Evolutionary conservation across 2,113 vertebrate genomes (phyloP).

Genomic region (Tachysurus fulvidraco): DNA sequence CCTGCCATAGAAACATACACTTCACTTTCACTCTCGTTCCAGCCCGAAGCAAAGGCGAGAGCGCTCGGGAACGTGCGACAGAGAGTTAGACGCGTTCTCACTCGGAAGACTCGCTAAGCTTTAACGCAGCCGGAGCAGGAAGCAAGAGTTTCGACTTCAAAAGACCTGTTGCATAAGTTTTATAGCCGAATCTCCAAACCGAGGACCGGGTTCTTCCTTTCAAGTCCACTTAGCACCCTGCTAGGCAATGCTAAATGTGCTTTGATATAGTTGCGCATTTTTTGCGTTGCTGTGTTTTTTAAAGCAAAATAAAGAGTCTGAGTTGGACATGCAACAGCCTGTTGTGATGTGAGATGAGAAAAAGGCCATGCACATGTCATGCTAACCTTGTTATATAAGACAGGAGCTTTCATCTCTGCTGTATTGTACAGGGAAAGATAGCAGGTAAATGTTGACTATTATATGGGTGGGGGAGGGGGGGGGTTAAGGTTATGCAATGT

Average conservation of each 20-base stretch:
- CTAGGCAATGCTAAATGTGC: neutral
- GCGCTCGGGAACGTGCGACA: neutral
- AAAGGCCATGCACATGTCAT: neutral
- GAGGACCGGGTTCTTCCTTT: slow-evolving; percentile 17
- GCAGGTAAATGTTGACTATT: neutral
- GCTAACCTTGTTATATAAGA: neutral
- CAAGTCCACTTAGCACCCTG: slow-evolving; percentile 26
- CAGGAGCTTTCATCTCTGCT: neutral
- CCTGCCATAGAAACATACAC: neutral
- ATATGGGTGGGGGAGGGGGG: neutral
- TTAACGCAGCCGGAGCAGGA: neutral
- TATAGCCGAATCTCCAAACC: neutral
- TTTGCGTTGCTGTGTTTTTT: neutral
- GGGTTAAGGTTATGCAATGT: neutral
- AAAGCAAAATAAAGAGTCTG: neutral
- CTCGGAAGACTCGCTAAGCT: slow-evolving; percentile 1
- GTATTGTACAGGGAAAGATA: neutral
- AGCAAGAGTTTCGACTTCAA: slow-evolving; percentile 19
- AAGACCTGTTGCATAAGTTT: slow-evolving; percentile 17
- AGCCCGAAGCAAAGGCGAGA: neutral
- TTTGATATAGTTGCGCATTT: neutral
- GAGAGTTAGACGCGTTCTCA: slow-evolving; percentile 16
- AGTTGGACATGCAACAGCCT: slow-evolving; percentile 5
- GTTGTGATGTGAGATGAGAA: slow-evolving; percentile 1
- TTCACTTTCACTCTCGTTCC: neutral